Base-by-base conservation (phyloP, 2,113 vertebrate species). In the Urocolius indicus region DNA sequence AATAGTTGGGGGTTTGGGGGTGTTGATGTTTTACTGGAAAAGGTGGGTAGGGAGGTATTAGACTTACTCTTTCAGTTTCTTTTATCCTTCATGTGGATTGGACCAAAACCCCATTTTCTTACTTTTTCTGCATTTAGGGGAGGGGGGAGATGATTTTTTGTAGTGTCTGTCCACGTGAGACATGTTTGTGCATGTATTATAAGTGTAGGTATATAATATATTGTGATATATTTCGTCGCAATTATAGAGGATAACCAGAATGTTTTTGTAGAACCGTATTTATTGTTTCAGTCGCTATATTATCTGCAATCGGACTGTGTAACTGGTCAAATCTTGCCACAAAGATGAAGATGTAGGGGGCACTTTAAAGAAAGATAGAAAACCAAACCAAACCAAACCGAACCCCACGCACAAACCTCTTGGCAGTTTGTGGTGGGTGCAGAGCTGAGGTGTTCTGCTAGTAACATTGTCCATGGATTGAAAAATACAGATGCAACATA, bases 141-240 rank as follows among this genome's bases (percentile, higher is more conserved):
- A 76, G 27, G 84, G 63, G 78, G 65, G 34, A 76, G 91, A 73
- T 74, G 90, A 89, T 87, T 97, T 97, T 97, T 98, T 96, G 34
- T 96, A 93, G 93, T 93, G 95, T 98, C 97, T 97, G 97, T 98
- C 97, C 95, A 80, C 1, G 97, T 98, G 97, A 96, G 89, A 96
- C 96, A 95, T 95, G 65, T 97, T 94, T 94, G 98, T 98, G 98
- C 98, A 98, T 98, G 98, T 98, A 97, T 94, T 92, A 91, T 93
- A 97, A 97, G 96, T 97, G 93, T 96, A 97, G 97, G 92, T 96
- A 96, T 97, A 94, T 95, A 96, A 97, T 95, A 94, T 95, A 97
- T 96, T 94, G 96, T 97, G 97, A 96, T 96, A 73, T 87, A 93
- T 89, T 97, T 96, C 88, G 45, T 98, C 71, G 93, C 96, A 93